Evolutionary conservation across 2,888 invertebrate species (phyloP).

Genomic region (Ariolimax columbianus): DNA sequence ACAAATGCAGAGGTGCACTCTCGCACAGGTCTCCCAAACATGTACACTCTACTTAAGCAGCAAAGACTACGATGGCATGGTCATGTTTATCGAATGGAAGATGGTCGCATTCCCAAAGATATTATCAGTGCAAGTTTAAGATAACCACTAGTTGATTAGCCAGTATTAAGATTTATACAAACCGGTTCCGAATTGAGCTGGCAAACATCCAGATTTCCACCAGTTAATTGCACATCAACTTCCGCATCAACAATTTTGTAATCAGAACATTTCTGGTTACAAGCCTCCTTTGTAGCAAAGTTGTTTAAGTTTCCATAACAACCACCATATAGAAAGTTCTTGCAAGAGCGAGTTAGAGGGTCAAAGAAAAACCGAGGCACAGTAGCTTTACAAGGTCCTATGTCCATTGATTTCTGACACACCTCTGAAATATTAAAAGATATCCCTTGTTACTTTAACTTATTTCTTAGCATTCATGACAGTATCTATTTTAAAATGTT

Average conservation of each 20-base stretch:
- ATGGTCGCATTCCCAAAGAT: no score
- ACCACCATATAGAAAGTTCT: conserved; percentile 90
- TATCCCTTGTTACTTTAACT: no score
- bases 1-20: no score
- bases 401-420: conserved; percentile 60
- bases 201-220: conserved; percentile 29
- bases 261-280: conserved; percentile 57
- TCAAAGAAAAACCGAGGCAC: conserved; percentile 81
- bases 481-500: no score
- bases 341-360: conserved; percentile 84
- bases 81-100: no score
- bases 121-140: no score
- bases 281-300: conserved; percentile 65
- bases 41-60: no score
- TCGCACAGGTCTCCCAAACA: no score
- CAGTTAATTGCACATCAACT: not conserved
- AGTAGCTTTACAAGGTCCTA: conserved; percentile 67
- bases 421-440: conserved; percentile 55
- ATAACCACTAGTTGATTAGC: no score
- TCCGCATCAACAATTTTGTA: conserved; percentile 10
- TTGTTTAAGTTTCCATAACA: conserved; percentile 89
- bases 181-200: conserved; percentile 54
- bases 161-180: not conserved
- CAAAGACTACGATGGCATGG: no score
- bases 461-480: no score